Evolutionary conservation across 2,797 vertebrate species (phyloP).

Genomic region (Dromococcyx pavoninus): DNA sequence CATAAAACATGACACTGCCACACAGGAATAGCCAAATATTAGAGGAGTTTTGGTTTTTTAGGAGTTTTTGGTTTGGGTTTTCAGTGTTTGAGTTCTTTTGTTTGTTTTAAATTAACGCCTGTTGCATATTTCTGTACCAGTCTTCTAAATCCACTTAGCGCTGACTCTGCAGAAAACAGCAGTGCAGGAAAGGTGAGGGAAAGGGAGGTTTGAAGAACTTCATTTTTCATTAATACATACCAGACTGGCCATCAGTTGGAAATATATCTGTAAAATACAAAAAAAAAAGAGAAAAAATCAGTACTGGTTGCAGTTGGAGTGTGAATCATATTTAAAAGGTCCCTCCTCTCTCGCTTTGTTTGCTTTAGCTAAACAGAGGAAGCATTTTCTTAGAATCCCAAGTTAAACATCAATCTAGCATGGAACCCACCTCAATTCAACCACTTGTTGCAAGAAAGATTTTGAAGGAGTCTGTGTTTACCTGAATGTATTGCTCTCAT

Average conservation of each 20-base stretch:
- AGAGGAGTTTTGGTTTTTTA: neutral
- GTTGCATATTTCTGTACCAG: neutral
- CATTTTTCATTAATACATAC: slow-evolving; percentile 48
- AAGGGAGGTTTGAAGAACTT: neutral
- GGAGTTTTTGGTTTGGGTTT: neutral
- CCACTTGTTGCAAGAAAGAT: neutral
- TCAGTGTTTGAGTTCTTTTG: neutral
- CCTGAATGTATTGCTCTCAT: neutral
- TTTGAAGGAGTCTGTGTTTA: slow-evolving; percentile 15
- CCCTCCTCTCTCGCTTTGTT: slow-evolving; percentile 11
- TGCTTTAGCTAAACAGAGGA: slow-evolving; percentile 60
- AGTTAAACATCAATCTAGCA: slow-evolving; percentile 62
- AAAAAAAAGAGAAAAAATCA: neutral
- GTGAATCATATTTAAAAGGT: slow-evolving; percentile 21
- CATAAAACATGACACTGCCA: neutral
- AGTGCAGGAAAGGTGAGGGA: neutral
- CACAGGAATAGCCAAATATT: neutral
- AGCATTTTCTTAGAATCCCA: slow-evolving; percentile 51
- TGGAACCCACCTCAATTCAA: slow-evolving; percentile 29
- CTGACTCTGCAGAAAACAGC: neutral
- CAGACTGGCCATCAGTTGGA: slow-evolving; percentile 46
- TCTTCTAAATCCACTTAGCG: neutral
- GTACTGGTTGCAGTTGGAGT: slow-evolving; percentile 13
- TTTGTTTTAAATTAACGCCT: neutral
- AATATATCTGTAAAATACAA: slow-evolving; percentile 57